phyloP scores from a whole-genome alignment of 1,140 invertebrate genomes.

The Drosophila nasuta region DNA sequence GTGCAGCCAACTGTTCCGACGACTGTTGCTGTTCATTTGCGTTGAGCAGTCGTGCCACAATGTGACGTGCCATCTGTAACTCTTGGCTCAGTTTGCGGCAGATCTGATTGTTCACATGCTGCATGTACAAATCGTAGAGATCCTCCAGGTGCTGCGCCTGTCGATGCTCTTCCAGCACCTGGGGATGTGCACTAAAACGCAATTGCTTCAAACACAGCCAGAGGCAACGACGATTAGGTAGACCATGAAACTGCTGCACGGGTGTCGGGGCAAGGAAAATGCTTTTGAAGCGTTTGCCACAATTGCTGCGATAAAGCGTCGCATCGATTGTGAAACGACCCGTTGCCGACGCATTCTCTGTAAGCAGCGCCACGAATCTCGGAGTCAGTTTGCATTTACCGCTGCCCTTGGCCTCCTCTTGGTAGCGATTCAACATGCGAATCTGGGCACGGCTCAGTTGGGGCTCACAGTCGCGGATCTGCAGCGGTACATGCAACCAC shows the following conservation, averaged over 20 bases:
- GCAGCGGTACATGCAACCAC: constrained; percentile 39
- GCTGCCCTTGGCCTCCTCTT: constrained; percentile 49
- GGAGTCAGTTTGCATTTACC: constrained; percentile 32
- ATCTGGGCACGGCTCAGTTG: constrained; percentile 29
- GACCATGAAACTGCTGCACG: constrained; percentile 36
- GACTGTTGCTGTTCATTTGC: constrained; percentile 13
- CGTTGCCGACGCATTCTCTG: neutral
- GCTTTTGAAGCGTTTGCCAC: constrained; percentile 56
- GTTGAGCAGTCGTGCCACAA: constrained; percentile 58
- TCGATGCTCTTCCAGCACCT: constrained; percentile 84
- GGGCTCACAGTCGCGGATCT: constrained; percentile 7
- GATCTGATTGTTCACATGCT: constrained; percentile 58
- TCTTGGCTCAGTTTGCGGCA: constrained; percentile 72
- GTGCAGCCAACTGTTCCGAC: constrained; percentile 7
- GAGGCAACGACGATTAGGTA: constrained; percentile 77
- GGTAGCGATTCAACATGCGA: constrained; percentile 73
- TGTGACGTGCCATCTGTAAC: constrained; percentile 77
- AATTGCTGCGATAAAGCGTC: constrained; percentile 59
- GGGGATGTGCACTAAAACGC: constrained; percentile 84
- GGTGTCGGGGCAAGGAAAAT: constrained; percentile 63
- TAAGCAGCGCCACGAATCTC: constrained; percentile 39
- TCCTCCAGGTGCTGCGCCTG: constrained; percentile 79
- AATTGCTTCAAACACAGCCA: constrained; percentile 79
- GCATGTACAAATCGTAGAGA: constrained; percentile 73
- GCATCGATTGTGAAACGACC: constrained; percentile 35